Percentiles rank a stretch among this genome's conserved stretches.
These are phyloP conservation scores for Anoplopoma fimbria DNA, from an alignment of 2,113 vertebrate species.

Conservation along the genomic window DNA sequence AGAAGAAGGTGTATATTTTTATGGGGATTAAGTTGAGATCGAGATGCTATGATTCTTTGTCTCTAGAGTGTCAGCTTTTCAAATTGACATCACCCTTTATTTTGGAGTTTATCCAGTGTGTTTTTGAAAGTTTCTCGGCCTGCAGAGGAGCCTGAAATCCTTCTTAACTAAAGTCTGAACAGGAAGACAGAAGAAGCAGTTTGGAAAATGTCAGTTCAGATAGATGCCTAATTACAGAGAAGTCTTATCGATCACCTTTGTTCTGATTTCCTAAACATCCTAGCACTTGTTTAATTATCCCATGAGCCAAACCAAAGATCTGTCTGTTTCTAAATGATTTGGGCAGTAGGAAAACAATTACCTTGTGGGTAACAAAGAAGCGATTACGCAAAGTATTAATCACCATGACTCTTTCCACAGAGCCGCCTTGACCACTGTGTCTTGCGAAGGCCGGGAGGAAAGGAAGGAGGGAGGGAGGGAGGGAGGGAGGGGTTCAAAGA, in stretches of 20 bases:
- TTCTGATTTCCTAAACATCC: constrained; percentile 1
- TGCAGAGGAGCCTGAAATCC: constrained; percentile 19
- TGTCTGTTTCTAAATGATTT: neutral
- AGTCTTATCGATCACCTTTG: neutral
- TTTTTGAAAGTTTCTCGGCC: constrained; percentile 40
- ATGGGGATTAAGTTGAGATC: neutral
- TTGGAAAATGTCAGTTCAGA: constrained; percentile 5
- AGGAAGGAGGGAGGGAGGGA: too few species aligned
- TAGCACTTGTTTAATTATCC: neutral
- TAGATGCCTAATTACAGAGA: neutral
- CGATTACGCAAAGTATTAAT: constrained; percentile 36
- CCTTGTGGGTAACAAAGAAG: constrained; percentile 7
- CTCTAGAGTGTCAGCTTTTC: constrained; percentile 1
- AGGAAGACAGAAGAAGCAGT: constrained; percentile 1
- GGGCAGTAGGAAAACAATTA: constrained; percentile 15
- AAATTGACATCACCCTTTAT: constrained; percentile 23
- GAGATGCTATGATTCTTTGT: constrained; percentile 22
- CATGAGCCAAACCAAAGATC: neutral
- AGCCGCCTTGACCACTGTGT: constrained; percentile 35
- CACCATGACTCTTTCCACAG: neutral
- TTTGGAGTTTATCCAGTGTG: constrained; percentile 13
- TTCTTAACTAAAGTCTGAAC: constrained; percentile 8
- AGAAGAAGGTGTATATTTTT: constrained; percentile 1
- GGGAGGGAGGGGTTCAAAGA: constrained; percentile 23
- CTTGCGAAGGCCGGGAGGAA: neutral